Evolutionary conservation across 2,797 vertebrate genomes (phyloP).

Genomic region (Eospalax fontanierii): DNA sequence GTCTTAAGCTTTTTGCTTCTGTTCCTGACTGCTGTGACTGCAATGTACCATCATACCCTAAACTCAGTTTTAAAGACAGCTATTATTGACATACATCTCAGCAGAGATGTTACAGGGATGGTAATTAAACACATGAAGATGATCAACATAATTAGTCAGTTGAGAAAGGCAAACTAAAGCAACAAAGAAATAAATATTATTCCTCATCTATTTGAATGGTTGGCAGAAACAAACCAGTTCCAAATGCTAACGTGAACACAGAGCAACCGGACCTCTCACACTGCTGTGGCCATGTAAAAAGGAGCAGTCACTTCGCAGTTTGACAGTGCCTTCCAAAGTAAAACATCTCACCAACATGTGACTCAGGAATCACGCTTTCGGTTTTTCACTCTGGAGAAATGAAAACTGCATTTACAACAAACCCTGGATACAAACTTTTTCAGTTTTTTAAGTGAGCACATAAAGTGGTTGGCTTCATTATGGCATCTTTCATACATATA

Average conservation of each 20-base stretch:
- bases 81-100: neutral
- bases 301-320: neutral
- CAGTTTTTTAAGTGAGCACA: neutral
- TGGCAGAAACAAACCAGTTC: constrained; percentile 49
- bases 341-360: neutral
- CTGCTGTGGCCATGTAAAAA: neutral
- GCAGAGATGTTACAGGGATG: neutral
- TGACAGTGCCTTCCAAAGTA: neutral
- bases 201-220: neutral
- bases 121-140: constrained; percentile 39
- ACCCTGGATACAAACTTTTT: neutral
- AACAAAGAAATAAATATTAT: constrained; percentile 19
- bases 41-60: neutral
- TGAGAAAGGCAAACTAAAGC: constrained; percentile 39
- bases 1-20: too few relatives aligned
- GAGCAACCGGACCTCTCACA: neutral
- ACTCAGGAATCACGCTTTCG: neutral
- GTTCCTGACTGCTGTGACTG: neutral
- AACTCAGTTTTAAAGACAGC: neutral
- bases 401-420: neutral
- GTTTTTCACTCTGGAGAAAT: neutral
- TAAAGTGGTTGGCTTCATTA: neutral
- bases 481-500: neutral
- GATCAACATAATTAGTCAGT: constrained; percentile 10
- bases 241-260: neutral